These are phyloP conservation scores for Dermatemys mawii DNA, from an alignment of 2,113 vertebrate genomes.

Conservation along the genomic window DNA sequence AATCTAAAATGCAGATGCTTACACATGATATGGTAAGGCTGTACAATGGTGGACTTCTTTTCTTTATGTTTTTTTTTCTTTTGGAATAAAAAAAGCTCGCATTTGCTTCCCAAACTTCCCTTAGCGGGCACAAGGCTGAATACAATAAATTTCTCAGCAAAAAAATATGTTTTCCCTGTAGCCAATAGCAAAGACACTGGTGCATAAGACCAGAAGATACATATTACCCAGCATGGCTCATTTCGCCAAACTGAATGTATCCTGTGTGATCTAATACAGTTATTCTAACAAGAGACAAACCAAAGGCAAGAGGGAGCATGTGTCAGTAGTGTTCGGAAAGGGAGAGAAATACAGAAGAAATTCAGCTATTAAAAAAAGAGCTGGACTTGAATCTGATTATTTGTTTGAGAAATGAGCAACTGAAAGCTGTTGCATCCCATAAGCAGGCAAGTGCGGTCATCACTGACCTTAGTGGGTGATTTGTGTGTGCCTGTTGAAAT, in stretches of 20 bases:
- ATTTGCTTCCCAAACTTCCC: not conserved
- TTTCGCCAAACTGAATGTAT: not conserved
- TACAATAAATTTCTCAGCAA: not conserved
- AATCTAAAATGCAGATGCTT: not conserved
- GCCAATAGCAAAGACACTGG: not conserved
- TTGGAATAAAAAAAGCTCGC: not conserved
- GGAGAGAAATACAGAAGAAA: not conserved
- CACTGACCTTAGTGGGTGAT: not conserved
- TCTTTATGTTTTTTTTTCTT: not conserved
- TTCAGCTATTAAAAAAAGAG: not conserved
- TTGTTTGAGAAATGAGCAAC: conserved; percentile 11
- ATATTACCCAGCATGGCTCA: not conserved
- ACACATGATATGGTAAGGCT: not conserved
- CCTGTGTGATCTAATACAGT: not conserved
- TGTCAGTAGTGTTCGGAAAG: not conserved
- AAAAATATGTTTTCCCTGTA: conserved; percentile 24
- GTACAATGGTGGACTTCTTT: not conserved
- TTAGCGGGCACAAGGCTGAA: not conserved
- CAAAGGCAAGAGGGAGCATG: not conserved
- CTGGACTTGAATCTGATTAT: not conserved
- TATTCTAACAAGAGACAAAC: not conserved
- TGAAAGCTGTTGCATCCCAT: conserved; percentile 8
- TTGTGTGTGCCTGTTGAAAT: not conserved
- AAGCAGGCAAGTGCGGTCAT: not conserved
- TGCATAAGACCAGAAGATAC: not conserved